These are phyloP conservation scores for Glaucomys volans DNA, from an alignment of 2,113 vertebrate species.

Conservation along the genomic window DNA sequence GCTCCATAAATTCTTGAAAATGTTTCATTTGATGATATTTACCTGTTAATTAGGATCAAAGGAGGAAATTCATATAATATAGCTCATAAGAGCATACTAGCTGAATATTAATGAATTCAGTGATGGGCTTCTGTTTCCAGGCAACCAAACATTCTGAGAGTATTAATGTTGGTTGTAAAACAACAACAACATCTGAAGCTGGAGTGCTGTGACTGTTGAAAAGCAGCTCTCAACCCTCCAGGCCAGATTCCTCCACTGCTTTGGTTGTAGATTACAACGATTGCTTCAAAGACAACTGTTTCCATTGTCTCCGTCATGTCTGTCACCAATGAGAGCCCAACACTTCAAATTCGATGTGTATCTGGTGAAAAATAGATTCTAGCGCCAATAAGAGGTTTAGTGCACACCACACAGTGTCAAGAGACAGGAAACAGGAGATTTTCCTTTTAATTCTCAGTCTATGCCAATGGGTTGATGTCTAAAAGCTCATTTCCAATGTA, in stretches of 20 bases:
- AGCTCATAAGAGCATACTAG: conserved; percentile 80
- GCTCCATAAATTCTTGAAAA: conserved; percentile 50
- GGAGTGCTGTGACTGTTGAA: conserved; percentile 71
- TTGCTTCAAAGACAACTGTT: neutral
- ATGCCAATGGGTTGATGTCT: neutral
- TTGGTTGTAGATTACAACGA: neutral
- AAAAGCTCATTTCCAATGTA: neutral
- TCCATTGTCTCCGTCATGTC: neutral
- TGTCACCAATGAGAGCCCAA: neutral
- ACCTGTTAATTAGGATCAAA: conserved; percentile 87
- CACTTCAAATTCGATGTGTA: neutral
- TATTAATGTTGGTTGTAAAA: conserved; percentile 80
- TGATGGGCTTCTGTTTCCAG: conserved; percentile 84
- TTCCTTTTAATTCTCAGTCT: neutral
- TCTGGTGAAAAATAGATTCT: neutral
- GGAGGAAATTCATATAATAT: conserved; percentile 84
- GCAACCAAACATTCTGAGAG: conserved; percentile 84
- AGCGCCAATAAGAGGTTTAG: neutral
- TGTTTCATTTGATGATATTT: conserved; percentile 61
- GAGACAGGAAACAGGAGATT: neutral
- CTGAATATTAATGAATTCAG: conserved; percentile 86
- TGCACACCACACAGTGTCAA: neutral
- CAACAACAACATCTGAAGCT: conserved; percentile 20
- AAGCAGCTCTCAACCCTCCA: conserved; percentile 57
- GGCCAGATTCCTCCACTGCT: conserved; percentile 15